Percentiles rank a stretch among this genome's conserved stretches.
These are phyloP conservation scores for Psix sp. DNA, from an alignment of 1,140 invertebrate genomes.

Conservation along the genomic window DNA sequence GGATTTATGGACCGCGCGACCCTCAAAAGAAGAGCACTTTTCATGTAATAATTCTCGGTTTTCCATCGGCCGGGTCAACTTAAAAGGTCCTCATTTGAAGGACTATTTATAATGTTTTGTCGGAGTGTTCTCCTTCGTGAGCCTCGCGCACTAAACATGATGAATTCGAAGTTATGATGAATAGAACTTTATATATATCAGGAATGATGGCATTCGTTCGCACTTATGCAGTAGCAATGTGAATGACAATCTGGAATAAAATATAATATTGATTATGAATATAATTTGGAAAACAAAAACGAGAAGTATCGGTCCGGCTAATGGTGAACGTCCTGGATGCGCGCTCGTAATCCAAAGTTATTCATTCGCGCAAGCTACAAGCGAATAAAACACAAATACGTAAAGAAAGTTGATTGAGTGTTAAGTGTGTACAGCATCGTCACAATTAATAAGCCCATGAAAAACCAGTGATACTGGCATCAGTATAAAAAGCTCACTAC, in stretches of 20 bases:
- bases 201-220: slow-evolving; percentile 62
- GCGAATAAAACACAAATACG: no score
- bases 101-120: not conserved
- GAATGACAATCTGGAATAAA: slow-evolving; percentile 76
- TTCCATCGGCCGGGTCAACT: not conserved
- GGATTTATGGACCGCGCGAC: slow-evolving; percentile 35
- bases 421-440: no score
- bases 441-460: no score
- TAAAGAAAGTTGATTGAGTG: no score
- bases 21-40: not conserved
- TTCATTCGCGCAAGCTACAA: slow-evolving; percentile 35
- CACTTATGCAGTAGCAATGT: slow-evolving; percentile 69
- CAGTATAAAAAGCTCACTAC: no score
- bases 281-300: slow-evolving; percentile 57
- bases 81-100: not conserved
- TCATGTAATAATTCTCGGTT: slow-evolving; percentile 1
- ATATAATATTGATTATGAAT: slow-evolving; percentile 75
- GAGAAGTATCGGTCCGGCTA: slow-evolving; percentile 43
- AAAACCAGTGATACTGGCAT: no score
- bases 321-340: slow-evolving; percentile 49
- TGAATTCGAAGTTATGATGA: slow-evolving; percentile 62
- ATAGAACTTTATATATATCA: slow-evolving; percentile 55
- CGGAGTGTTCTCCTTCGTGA: not conserved
- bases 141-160: slow-evolving; percentile 43
- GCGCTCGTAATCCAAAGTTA: slow-evolving; percentile 33